Evolutionary conservation across 2,797 vertebrate species (phyloP).

Genomic region (Ctenopoma multispine): DNA sequence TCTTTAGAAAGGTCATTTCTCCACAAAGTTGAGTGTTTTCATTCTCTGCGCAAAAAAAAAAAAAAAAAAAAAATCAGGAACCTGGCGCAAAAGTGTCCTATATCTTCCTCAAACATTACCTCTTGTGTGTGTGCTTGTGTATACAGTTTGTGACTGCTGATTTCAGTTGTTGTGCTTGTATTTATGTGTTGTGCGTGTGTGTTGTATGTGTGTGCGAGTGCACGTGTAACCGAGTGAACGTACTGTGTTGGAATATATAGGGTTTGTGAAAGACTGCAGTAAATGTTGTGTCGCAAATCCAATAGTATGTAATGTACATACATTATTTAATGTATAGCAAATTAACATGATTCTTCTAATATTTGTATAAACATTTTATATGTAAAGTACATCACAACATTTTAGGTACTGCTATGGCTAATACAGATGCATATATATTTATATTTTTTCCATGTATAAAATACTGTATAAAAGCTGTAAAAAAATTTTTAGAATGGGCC

Average conservation of each 20-base stretch:
- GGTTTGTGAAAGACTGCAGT: slow-evolving; percentile 69
- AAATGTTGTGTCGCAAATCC: slow-evolving; percentile 74
- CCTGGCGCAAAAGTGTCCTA: slow-evolving; percentile 72
- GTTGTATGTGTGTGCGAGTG: slow-evolving; percentile 48
- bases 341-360: slow-evolving; percentile 81
- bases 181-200: slow-evolving; percentile 51
- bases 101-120: slow-evolving; percentile 79
- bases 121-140: slow-evolving; percentile 72
- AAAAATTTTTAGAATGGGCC: slow-evolving; percentile 82
- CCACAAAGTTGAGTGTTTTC: slow-evolving; percentile 42
- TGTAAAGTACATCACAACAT: slow-evolving; percentile 80
- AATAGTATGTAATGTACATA: slow-evolving; percentile 81
- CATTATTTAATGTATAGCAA: slow-evolving; percentile 86
- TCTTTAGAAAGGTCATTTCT: slow-evolving; percentile 24
- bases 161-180: slow-evolving; percentile 69
- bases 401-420: slow-evolving; percentile 84
- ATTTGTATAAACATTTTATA: slow-evolving; percentile 87
- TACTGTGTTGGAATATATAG: slow-evolving; percentile 55
- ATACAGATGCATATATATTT: slow-evolving; percentile 86
- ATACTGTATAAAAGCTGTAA: slow-evolving; percentile 81
- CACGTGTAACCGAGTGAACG: slow-evolving; percentile 51
- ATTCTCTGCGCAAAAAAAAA: slow-evolving; percentile 53
- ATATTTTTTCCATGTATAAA: slow-evolving; percentile 87
- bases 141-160: slow-evolving; percentile 67
- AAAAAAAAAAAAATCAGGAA: slow-evolving; percentile 61